Conservation (phyloP, 2,888 invertebrate species). For the Halictus ligatus region DNA sequence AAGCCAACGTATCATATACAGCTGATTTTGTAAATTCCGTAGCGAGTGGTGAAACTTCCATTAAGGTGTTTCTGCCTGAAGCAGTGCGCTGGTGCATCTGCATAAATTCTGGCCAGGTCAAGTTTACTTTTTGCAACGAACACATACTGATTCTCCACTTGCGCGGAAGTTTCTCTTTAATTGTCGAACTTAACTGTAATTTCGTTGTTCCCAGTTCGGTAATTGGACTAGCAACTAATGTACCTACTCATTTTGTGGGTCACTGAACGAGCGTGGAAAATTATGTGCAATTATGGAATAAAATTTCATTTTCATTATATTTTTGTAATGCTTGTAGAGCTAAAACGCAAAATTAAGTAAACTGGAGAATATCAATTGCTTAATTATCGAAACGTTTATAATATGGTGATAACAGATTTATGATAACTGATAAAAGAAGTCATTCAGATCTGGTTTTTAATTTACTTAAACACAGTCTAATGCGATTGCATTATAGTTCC, state of each 20-base stretch:
- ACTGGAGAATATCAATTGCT: background rate
- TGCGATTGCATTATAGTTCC: background rate
- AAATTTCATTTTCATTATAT: background rate
- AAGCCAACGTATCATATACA: conserved; percentile 27
- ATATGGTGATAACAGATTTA: background rate
- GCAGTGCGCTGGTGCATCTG: conserved; percentile 30
- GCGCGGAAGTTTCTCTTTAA: background rate
- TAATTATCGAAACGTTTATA: background rate
- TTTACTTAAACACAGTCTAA: background rate
- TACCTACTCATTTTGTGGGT: background rate
- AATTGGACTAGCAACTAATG: background rate
- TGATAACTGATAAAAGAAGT: background rate
- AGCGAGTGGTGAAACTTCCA: conserved; percentile 40
- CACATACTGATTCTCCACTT: conserved; percentile 1
- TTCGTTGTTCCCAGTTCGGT: background rate
- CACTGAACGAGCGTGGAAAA: no score
- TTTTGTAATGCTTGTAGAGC: background rate
- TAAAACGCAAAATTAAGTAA: background rate
- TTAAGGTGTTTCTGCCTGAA: conserved; percentile 53
- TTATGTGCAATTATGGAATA: background rate
- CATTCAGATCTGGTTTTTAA: background rate
- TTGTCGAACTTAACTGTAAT: background rate
- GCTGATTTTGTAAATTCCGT: conserved; percentile 61
- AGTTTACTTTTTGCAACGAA: conserved; percentile 57
- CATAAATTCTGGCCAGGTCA: conserved; percentile 56